Base-by-base conservation (phyloP, 2,113 vertebrate genomes). In the Limanda limanda region DNA sequence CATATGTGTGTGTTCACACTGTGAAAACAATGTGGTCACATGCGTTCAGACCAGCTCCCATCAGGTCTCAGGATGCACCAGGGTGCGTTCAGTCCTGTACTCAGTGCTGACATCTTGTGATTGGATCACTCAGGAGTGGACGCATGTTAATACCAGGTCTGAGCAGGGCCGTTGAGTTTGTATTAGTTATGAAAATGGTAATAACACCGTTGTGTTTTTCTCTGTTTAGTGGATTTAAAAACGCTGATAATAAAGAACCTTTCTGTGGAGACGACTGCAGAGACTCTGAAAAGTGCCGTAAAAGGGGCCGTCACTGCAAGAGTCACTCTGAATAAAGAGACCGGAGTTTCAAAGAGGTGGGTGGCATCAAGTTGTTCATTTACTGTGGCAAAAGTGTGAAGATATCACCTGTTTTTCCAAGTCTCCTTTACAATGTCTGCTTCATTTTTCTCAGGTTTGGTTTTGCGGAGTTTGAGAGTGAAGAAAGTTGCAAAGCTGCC, bases 381-480 rank as follows among this genome's bases (percentile, higher is more conserved):
- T 31, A 35, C n/a, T 27, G 18, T 12, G 2, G 0, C 17, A 11
- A 64, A 48, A 18, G 2, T 31, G 5, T n/a, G 48, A 21, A n/a
- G 42, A n/a, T 56, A 45, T 11, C 4, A 2, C 7, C 51, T 18
- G n/a, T 62, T 61, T 7, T 58, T 18, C 7, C 7, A 35, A n/a
- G 2, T 48, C 11, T 37, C 2, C 23, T 15, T 21, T 4, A 58
- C 10, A 17, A 21, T 6, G 24, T 56, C 35, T 23, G 17, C 0
- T 17, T 37, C 1, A 3, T 74, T 12, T 77, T 51, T 8, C 3
- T 80, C 78, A 99, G 97, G 78, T 99, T 96, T 74, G 98, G 98
- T 1, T 99, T 98, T 92, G 96, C 99, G 71, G 96, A 96, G 71
- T 99, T 98, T 83, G 94, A 94, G 62, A 95, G 88, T 4, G 91